Base-by-base conservation (phyloP, 2,113 vertebrate species). In the Vicugna pacos region DNA sequence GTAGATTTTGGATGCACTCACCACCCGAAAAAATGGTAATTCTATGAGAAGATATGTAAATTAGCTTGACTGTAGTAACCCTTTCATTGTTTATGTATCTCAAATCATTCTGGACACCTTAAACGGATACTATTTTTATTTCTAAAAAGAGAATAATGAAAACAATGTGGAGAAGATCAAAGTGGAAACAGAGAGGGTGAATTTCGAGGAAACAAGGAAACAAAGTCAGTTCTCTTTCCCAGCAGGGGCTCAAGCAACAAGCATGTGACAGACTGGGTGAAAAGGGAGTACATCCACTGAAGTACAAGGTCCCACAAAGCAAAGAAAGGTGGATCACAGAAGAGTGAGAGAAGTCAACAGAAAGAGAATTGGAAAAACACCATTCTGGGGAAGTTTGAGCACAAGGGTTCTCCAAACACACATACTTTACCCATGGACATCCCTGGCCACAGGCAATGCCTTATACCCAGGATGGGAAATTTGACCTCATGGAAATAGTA, bases 181-280 rank as follows among this genome's bases (percentile, higher is more conserved):
- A 16, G 24, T 56, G 13, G 22, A 32, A 96, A 72, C 2, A 84
- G 7, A 56, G 15, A 58, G 7, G 15, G 6, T 32, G 2, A 76
- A 69, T 89, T 90, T 38, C 38, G 75, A 75, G 48, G 15, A 73
- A 88, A 62, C 32, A 64, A 65, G 48, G 15, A 73, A 88, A 62
- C 32, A 64, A 65, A 35, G 24, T 67, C 38, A 69, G 20, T 89
- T 93, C 10, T 64, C 77, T 32, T 50, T 69, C 46, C 16, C 15
- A 35, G 26, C 17, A 79, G 38, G 2, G 10, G 11, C 6, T 76
- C 16, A 17, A 22, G 32, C 35, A 76, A 54, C 1, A 35, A 88
- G 19, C 12, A 17, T 17, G 32, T 28, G 5, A 69, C 15, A 50
- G 64, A 3, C 26, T n/a, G 13, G 5, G 32, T n/a, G 9, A 54